Evolutionary conservation across 2,113 vertebrate species (phyloP), one percentile per base, ranked within the genome.

Genomic region (Callipepla californica): DNA sequence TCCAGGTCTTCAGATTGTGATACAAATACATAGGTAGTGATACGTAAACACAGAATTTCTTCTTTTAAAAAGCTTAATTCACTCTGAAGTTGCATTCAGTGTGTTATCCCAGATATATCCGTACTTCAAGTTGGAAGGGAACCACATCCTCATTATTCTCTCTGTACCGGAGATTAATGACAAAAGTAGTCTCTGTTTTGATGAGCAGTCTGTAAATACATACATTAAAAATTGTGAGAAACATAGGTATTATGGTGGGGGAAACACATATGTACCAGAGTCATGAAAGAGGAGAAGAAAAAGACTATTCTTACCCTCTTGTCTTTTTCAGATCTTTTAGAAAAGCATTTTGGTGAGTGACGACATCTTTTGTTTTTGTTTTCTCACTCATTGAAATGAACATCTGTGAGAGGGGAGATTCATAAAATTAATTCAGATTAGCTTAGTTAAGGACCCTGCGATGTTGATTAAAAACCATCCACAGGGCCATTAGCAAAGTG

Each of bases 381-480:
- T 91, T 91, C 30, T 6, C 4, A 83, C 44, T 48, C 3, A 32
- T 32, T 72, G 79, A 92, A 88, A 32, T 68, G 91, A 91, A 66
- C 18, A 40, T 53, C 68, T 84, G 40, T 0, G 3, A 87, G 65
- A 80, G 30, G 80, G 26, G 36, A 88, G 67, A 78, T 23, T 87
- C 61, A 85, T 47, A 48, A 82, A 96, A 95, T 96, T 95, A 94
- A 94, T 91, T 96, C 93, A 95, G 93, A 94, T 90, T 91, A 93
- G 65, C 40, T 92, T 94, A 74, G 61, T 80, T 94, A 94, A 96
- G 87, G 47, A 75, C 65, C 40, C 65, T 83, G 82, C 90, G 93
- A 93, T 90, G 68, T 58, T 94, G 93, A 96, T 95, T 94, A 96
- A 94, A 95, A 96, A 58, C 76, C 87, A 91, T 96, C 68, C 65